phyloP scores from a whole-genome alignment of 2,888 invertebrate genomes.

The Caenorhabditis doughertyi region DNA sequence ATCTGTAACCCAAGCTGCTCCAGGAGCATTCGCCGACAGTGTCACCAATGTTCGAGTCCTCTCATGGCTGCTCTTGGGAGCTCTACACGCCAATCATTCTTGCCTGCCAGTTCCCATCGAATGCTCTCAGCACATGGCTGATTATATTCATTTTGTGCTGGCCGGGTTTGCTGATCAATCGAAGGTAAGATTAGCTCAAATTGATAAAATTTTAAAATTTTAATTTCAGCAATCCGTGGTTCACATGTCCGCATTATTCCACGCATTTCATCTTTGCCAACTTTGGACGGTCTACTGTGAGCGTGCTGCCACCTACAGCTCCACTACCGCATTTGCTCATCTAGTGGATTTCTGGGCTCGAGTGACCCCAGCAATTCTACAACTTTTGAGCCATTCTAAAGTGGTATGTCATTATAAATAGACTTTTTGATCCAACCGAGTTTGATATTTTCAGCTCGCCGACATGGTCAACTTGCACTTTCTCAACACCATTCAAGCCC shows the following conservation, averaged over 20 bases:
- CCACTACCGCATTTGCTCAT: slow-evolving; percentile 73
- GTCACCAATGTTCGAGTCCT: slow-evolving; percentile 88
- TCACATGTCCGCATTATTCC: slow-evolving; percentile 96
- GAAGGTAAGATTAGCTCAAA: slow-evolving; percentile 85
- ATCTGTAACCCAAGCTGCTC: slow-evolving; percentile 80
- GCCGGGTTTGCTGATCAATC: slow-evolving; percentile 97
- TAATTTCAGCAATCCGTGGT: slow-evolving; percentile 88
- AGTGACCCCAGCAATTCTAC: slow-evolving; percentile 95
- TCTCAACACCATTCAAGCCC: slow-evolving; percentile 93
- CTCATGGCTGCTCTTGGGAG: slow-evolving; percentile 96
- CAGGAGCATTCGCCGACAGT: slow-evolving; percentile 81
- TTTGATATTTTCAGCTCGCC: slow-evolving; percentile 88
- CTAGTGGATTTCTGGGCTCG: slow-evolving; percentile 99
- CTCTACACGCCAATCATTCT: slow-evolving; percentile 86
- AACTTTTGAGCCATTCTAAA: slow-evolving; percentile 93
- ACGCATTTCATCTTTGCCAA: slow-evolving; percentile 97
- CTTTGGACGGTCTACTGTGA: slow-evolving; percentile 99
- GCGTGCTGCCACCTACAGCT: slow-evolving; percentile 83
- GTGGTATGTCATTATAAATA: slow-evolving; percentile 86
- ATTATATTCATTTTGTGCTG: slow-evolving; percentile 96
- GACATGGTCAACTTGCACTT: slow-evolving; percentile 99
- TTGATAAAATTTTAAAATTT: not conserved
- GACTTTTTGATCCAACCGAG: not conserved
- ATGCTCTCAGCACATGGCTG: slow-evolving; percentile 95
- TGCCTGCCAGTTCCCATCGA: slow-evolving; percentile 95